These are phyloP conservation scores for Temnothorax curvispinosus DNA, from an alignment of 1,140 invertebrate genomes.

Conservation along the genomic window DNA sequence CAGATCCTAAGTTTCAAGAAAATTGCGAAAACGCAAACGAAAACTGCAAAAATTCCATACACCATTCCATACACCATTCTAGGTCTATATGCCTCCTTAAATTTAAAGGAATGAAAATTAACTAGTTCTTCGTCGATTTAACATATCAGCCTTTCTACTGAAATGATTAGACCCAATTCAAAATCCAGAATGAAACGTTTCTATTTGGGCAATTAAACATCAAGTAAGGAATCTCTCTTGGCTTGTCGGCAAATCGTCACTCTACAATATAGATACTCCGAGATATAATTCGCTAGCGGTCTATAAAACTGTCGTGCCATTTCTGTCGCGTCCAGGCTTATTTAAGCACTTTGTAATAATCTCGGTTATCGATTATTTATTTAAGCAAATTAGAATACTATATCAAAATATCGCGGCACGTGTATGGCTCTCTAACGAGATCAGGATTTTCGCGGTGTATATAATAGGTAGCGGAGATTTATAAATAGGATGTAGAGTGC, in stretches of 20 bases:
- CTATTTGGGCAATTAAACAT: neutral
- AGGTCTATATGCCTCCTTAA: too few relatives aligned
- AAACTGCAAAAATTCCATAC: too few relatives aligned
- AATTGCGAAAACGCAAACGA: too few relatives aligned
- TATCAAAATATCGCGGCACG: neutral
- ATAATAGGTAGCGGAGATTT: neutral
- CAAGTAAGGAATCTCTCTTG: neutral
- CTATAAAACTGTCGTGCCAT: neutral
- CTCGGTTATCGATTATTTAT: neutral
- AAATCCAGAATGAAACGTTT: neutral
- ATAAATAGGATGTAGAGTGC: conserved; percentile 2
- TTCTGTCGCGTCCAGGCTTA: neutral
- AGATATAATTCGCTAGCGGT: neutral
- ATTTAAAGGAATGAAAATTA: neutral
- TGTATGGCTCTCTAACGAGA: neutral
- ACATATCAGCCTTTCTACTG: neutral
- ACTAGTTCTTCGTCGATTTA: neutral
- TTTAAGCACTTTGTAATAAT: neutral
- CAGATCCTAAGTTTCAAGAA: too few relatives aligned
- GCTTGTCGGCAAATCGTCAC: neutral
- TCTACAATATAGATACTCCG: neutral
- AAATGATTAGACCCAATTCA: neutral
- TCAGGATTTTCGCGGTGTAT: neutral
- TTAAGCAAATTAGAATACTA: conserved; percentile 7
- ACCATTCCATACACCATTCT: too few relatives aligned